Base-by-base conservation (phyloP, 1,140 invertebrate species). In the Brachionus plicatilis region DNA sequence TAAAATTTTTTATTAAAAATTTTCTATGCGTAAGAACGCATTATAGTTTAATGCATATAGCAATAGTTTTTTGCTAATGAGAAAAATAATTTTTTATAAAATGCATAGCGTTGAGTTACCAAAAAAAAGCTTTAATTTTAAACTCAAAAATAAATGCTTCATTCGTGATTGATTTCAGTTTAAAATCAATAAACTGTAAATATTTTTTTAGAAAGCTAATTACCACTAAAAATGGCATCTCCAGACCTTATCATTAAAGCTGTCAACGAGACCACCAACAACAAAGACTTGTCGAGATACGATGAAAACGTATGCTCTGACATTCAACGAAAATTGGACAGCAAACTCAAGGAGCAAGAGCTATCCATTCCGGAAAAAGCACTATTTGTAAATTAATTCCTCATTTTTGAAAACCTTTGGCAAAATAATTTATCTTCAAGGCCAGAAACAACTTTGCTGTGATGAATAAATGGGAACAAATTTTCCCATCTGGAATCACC, bases 361-460 rank as follows among this genome's bases (percentile, higher is more conserved):
- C 4, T 83, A 4, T 56, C 60, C 9, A 53, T 68, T 20, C 20
- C 60, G 12, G 82, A 83, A n/a, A 53, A 41, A 45, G 27, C 37
- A 56, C 14, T 68, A 8, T 70, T 68, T 20, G 82, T 83, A 47
- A 83, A 14, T 20, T 2, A 65, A 20, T 8, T 17, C 3, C 0
- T 29, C 2, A 60, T 72, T 20, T 33, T 20, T 72, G 2, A 20
- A 1, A 72, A 80, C 9, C 6, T 70, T 83, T 24, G 4, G 14
- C 7, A 11, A 29, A n/a, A 11, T 70, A 66, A 6, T 37, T 43
- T 27, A n/a, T 14, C 7, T 41, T 83, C 43, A 37, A 84, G 70
- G 83, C 83, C 27, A 53, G 68, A 75, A 72, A 84, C 37, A 84
- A 84, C 68, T 68, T 84, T 50, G 27, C 50, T 47, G 45, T 66